These are phyloP conservation scores for Eupithecia subfuscata DNA, from an alignment of 2,888 invertebrate species.

Conservation along the genomic window DNA sequence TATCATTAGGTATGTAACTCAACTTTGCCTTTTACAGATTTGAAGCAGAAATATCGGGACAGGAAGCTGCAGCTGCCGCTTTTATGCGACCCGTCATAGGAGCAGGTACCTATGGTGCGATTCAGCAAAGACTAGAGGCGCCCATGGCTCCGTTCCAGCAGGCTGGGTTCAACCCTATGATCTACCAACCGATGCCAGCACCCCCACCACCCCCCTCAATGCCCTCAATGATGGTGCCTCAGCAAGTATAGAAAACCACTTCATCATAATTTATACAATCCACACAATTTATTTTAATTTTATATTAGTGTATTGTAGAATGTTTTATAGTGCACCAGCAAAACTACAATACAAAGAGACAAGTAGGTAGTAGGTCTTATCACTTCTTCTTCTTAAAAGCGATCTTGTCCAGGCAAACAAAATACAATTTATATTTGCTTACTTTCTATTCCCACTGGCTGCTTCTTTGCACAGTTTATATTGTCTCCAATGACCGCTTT, in stretches of 20 bases:
- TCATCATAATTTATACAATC: neutral
- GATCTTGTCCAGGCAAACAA: neutral
- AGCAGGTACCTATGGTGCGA: slow-evolving; percentile 88
- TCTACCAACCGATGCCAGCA: slow-evolving; percentile 81
- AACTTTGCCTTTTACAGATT: slow-evolving; percentile 82
- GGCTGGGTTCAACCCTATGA: slow-evolving; percentile 63
- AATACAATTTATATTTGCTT: neutral
- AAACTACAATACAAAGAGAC: too few relatives aligned
- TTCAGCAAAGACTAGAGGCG: slow-evolving; percentile 87
- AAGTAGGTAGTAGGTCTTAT: too few relatives aligned
- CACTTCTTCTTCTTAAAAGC: too few relatives aligned
- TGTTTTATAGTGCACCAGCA: neutral
- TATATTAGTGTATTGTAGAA: too few relatives aligned
- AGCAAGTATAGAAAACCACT: slow-evolving; percentile 80
- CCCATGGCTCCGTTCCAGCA: slow-evolving; percentile 61
- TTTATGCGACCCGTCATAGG: slow-evolving; percentile 87
- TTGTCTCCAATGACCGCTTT: too few relatives aligned
- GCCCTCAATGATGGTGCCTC: slow-evolving; percentile 87
- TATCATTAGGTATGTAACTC: neutral
- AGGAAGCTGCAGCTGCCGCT: slow-evolving; percentile 80
- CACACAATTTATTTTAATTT: too few relatives aligned
- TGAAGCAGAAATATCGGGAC: slow-evolving; percentile 93
- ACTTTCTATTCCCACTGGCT: too few relatives aligned
- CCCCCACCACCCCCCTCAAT: slow-evolving; percentile 87
- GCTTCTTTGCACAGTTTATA: too few relatives aligned